These are phyloP conservation scores for Tupaia tana DNA, from an alignment of 2,113 vertebrate species.

Conservation along the genomic window DNA sequence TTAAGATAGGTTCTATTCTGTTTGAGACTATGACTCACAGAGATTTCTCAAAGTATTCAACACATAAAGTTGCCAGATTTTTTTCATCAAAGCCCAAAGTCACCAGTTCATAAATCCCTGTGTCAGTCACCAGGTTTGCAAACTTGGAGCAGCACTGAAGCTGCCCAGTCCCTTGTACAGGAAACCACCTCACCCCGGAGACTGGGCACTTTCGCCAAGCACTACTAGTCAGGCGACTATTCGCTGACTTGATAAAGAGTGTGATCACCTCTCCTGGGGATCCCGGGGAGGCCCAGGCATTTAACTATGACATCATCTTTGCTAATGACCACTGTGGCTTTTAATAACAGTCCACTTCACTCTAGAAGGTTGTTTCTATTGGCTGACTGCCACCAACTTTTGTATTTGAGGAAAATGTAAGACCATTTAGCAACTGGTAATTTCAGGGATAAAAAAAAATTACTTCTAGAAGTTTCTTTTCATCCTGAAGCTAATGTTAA, in stretches of 20 bases:
- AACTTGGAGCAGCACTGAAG: neutral
- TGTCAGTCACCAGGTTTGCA: constrained; percentile 29
- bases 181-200: neutral
- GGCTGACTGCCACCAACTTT: constrained; percentile 66
- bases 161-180: constrained; percentile 49
- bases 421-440: constrained; percentile 52
- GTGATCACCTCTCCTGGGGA: neutral
- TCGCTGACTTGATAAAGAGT: constrained; percentile 46
- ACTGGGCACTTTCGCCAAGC: constrained; percentile 35
- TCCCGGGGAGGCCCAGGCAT: constrained; percentile 52
- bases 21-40: constrained; percentile 35
- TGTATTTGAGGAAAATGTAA: constrained; percentile 64
- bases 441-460: constrained; percentile 59
- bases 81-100: constrained; percentile 29
- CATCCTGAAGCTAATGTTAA: constrained; percentile 34
- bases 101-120: constrained; percentile 5
- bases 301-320: constrained; percentile 74
- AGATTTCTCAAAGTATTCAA: neutral
- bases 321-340: constrained; percentile 65
- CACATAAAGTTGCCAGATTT: neutral
- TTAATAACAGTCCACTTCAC: constrained; percentile 71
- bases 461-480: constrained; percentile 56
- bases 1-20: neutral
- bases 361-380: constrained; percentile 65
- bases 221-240: constrained; percentile 58